These are phyloP conservation scores for Bagarius yarrelli DNA, from an alignment of 2,113 vertebrate genomes.

Conservation along the genomic window DNA sequence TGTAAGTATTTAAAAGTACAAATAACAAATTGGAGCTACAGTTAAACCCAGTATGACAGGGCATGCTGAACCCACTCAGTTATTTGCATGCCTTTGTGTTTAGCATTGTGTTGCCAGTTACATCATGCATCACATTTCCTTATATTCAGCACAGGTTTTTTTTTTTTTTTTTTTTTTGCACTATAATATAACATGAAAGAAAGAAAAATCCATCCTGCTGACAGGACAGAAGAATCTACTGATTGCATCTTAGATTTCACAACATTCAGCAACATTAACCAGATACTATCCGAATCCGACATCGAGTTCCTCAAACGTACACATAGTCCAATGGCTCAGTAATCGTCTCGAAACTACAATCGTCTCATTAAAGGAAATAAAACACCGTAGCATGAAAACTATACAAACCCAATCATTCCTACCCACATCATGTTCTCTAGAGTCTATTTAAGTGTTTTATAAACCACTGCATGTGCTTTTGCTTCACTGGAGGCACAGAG, in stretches of 20 bases:
- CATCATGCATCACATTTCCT: background rate
- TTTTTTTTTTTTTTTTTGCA: background rate
- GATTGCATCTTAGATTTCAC: background rate
- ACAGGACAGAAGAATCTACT: background rate
- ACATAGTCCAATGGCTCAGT: background rate
- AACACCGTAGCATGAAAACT: background rate
- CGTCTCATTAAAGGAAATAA: background rate
- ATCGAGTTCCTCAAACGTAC: background rate
- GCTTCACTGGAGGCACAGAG: slow-evolving; percentile 23
- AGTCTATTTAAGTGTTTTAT: slow-evolving; percentile 8
- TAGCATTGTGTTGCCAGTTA: background rate
- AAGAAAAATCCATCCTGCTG: background rate
- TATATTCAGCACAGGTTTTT: background rate
- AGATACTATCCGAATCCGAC: background rate
- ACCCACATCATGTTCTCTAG: background rate
- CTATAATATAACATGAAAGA: background rate
- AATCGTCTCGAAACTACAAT: background rate
- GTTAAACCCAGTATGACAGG: background rate
- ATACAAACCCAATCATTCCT: background rate
- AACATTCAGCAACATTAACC: background rate
- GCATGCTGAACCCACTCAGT: too few relatives aligned
- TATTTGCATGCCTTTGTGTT: slow-evolving; percentile 3
- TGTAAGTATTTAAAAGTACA: background rate
- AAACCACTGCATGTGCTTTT: slow-evolving; percentile 4
- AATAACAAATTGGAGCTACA: background rate